Percentiles rank a stretch among this genome's conserved stretches.
phyloP scores from a whole-genome alignment of 2,888 invertebrate genomes.

The Melinaea marsaeus region DNA sequence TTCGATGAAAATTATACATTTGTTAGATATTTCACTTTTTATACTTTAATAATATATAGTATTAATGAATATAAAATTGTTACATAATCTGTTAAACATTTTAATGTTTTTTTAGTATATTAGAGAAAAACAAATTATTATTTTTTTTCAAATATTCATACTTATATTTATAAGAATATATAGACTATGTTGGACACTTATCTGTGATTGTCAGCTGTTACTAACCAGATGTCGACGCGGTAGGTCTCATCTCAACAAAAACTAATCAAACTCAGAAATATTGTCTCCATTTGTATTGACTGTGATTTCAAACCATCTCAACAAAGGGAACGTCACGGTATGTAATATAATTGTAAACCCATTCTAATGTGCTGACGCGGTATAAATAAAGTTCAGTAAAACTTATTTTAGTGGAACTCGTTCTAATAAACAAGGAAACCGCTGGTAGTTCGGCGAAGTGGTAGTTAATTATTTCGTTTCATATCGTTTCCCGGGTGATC shows the following conservation, averaged over 20 bases:
- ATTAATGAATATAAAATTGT: too few relatives aligned
- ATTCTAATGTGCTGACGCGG: constrained; percentile 17
- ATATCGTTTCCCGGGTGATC: constrained; percentile 72
- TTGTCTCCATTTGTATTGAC: constrained; percentile 16
- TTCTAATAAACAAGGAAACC: constrained; percentile 75
- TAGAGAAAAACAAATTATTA: neutral
- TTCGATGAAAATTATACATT: too few relatives aligned
- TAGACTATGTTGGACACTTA: constrained; percentile 40
- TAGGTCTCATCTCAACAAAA: constrained; percentile 60
- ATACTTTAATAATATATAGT: too few relatives aligned
- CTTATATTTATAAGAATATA: too few relatives aligned
- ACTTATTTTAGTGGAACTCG: constrained; percentile 52
- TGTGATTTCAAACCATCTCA: constrained; percentile 14
- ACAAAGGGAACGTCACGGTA: constrained; percentile 22
- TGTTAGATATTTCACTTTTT: too few relatives aligned
- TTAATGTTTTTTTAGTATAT: neutral
- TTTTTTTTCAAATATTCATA: neutral
- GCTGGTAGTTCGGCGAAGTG: constrained; percentile 67
- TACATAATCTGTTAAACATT: too few relatives aligned
- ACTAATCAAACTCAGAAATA: constrained; percentile 36
- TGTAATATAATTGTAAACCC: constrained; percentile 17
- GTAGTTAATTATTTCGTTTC: constrained; percentile 67
- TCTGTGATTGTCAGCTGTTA: constrained; percentile 73
- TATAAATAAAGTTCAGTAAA: constrained; percentile 42
- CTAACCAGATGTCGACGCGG: constrained; percentile 72